Conservation (phyloP, 1,140 invertebrate species). For the Cheumatopsyche charites region DNA sequence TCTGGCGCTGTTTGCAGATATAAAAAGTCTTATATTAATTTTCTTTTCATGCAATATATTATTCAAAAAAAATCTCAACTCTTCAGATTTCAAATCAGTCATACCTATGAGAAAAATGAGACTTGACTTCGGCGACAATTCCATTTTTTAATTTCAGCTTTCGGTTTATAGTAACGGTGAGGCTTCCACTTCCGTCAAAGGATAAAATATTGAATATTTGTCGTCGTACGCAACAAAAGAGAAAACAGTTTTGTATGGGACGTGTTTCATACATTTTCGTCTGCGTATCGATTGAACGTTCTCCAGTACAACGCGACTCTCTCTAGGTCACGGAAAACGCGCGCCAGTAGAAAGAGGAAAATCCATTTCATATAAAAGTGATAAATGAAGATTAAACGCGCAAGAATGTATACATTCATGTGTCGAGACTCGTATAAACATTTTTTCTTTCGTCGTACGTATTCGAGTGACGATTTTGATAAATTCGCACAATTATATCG, state of each 20-base stretch:
- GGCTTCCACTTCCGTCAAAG: neutral
- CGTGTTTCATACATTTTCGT: conserved; percentile 27
- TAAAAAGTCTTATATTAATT: conserved; percentile 47
- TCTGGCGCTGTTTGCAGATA: conserved; percentile 42
- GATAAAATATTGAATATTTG: conserved; percentile 9
- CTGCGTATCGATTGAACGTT: conserved; percentile 16
- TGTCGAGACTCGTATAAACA: no score
- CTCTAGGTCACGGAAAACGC: conserved; percentile 3
- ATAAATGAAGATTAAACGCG: conserved; percentile 31
- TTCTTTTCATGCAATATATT: no score
- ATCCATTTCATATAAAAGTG: conserved; percentile 32
- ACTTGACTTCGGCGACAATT: no score
- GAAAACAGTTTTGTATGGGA: conserved; percentile 9
- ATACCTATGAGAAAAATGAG: neutral
- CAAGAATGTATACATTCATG: neutral
- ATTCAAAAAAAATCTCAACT: neutral
- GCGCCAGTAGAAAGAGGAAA: neutral
- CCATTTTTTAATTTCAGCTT: no score
- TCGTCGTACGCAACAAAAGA: neutral
- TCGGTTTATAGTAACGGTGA: neutral
- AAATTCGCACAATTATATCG: no score
- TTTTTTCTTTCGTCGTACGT: no score
- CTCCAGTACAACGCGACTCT: conserved; percentile 10
- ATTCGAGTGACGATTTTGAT: no score
- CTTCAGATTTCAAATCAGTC: neutral